phyloP scores from a whole-genome alignment of 2,113 vertebrate genomes.

The Syngnathoides biaculeatus region DNA sequence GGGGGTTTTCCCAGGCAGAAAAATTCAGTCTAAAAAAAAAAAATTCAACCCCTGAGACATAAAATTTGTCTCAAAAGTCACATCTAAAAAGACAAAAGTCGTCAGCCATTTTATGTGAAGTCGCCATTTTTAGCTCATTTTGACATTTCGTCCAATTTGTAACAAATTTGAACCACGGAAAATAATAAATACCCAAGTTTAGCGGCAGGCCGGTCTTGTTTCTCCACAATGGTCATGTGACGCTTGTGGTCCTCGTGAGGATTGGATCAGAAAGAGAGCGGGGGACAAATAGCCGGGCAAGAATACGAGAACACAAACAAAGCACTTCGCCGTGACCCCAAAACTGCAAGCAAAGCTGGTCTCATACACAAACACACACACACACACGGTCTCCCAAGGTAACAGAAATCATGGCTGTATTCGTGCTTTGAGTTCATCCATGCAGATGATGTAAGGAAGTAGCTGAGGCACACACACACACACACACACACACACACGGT shows the following conservation, averaged over 20 bases:
- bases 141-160: neutral
- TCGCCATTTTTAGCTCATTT: neutral
- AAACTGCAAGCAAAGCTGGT: conserved; percentile 22
- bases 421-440: conserved; percentile 48
- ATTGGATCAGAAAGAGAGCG: neutral
- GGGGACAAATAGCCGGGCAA: conserved; percentile 3
- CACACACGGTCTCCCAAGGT: conserved; percentile 32
- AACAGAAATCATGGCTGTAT: conserved; percentile 62
- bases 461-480: conserved; percentile 23
- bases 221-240: neutral
- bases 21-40: neutral
- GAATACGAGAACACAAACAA: neutral
- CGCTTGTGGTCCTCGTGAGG: neutral
- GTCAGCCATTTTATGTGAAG: neutral
- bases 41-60: too few relatives aligned
- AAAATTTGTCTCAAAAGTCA: neutral
- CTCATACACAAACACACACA: conserved; percentile 7
- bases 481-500: conserved; percentile 9
- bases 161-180: neutral
- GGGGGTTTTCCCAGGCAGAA: neutral
- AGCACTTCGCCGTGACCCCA: conserved; percentile 18
- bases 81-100: neutral
- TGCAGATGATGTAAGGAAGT: conserved; percentile 52
- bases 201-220: neutral
- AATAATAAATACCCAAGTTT: neutral